A percentile compares a stretch with the other conserved stretches of the same genome.
Conservation (phyloP, 2,113 vertebrate species). For the Chionis minor region DNA sequence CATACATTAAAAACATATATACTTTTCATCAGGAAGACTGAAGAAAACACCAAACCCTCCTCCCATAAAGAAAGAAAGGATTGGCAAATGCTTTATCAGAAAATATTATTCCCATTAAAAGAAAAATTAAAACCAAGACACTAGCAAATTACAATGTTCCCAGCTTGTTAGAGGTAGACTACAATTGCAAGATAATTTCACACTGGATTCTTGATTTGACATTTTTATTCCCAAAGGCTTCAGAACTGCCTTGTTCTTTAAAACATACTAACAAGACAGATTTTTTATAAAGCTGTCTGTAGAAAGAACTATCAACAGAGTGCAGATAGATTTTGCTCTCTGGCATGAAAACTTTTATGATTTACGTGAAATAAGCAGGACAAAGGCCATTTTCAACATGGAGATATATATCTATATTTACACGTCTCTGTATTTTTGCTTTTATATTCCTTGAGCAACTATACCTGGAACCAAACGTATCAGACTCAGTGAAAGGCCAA, state of each 20-base stretch:
- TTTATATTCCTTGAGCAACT: not conserved
- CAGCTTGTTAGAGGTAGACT: not conserved
- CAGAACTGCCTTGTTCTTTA: not conserved
- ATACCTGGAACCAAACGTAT: not conserved
- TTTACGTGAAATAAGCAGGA: not conserved
- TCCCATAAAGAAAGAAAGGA: not conserved
- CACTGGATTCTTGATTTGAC: not conserved
- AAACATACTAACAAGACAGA: not conserved
- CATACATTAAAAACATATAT: not conserved
- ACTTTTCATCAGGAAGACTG: not conserved
- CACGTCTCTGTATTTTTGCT: not conserved
- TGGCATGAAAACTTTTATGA: not conserved
- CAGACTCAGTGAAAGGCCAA: not conserved
- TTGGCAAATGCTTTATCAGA: not conserved
- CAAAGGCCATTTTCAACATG: not conserved
- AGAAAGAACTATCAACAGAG: not conserved
- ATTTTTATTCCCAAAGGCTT: not conserved
- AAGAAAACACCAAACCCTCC: not conserved
- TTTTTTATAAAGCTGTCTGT: not conserved
- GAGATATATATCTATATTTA: not conserved
- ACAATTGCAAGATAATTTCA: not conserved
- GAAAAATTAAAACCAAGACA: not conserved
- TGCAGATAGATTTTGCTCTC: not conserved
- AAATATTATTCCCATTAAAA: not conserved
- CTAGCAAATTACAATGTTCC: not conserved